Evolutionary conservation across 2,888 invertebrate species (phyloP), one percentile per base, ranked within the genome.

Genomic region (Amphiduros pacificus): DNA sequence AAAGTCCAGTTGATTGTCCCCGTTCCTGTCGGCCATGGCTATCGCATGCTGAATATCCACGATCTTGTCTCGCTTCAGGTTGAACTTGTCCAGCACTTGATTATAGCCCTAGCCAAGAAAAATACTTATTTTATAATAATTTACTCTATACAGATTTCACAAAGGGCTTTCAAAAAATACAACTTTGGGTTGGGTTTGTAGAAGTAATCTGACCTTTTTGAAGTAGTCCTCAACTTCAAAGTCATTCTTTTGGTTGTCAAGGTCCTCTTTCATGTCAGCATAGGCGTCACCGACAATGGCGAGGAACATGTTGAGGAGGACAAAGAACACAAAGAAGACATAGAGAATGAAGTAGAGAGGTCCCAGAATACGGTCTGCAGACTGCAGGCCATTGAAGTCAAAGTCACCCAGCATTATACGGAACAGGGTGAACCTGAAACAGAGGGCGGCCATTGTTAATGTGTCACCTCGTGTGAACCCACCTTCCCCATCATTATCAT

Each of bases 231-330:
- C 84, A 80, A 88, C 85, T 73, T 87, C 86, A 75, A 88, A 84
- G 73, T 84, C 78, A 77, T 86, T 80, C 72, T 84, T 83, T 71
- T 85, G 83, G 60, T 80, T 79, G 29, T 85, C 83, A 67, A 89
- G 85, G 80, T 91, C 89, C 1, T 86, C 85, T 81, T 90, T 91
- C 1, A 91, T 90, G 73, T 89, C 88, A 0, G 88, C 86, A 75
- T 91, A 91, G 0, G 90, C 89, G 76, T 91, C 91, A 77, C 89
- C 90, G 71, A 91, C 90, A 74, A 91, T 91, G 64, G 91, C 91
- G 79, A 91, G 78, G 82, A 91, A 91, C 90, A 91, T 90, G 80
- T 91, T 91, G 85, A 91, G 81, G 53, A 91, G 81, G 36, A 91
- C 88, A 77, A 91, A 90, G 85, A 90, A 90, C 9, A 91, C 90